Evolutionary conservation across 2,113 vertebrate genomes (phyloP).

Genomic region (Suncus etruscus): DNA sequence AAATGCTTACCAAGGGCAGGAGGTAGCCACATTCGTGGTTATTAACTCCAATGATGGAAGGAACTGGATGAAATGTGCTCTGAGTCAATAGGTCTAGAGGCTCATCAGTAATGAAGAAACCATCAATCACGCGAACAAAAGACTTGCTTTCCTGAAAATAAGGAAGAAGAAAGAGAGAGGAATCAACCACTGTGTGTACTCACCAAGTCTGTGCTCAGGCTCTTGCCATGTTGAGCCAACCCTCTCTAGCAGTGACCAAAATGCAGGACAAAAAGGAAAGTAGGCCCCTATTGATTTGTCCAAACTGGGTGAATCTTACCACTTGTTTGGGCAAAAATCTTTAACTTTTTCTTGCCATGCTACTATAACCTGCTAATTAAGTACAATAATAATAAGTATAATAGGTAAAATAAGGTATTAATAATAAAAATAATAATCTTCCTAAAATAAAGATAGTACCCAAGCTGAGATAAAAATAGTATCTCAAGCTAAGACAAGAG

Average conservation of each 20-base stretch:
- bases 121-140: conserved; percentile 86
- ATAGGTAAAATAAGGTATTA: too few relatives aligned
- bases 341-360: background rate
- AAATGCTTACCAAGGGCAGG: conserved; percentile 78
- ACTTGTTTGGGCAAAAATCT: background rate
- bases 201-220: background rate
- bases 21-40: conserved; percentile 92
- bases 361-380: background rate
- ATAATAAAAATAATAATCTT: background rate
- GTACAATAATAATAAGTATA: background rate
- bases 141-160: conserved; percentile 61
- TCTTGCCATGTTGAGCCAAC: background rate
- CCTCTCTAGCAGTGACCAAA: background rate
- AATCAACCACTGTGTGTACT: background rate
- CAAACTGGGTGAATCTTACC: background rate
- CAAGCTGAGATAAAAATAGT: background rate
- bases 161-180: conserved; percentile 13
- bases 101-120: conserved; percentile 85
- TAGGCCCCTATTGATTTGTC: background rate
- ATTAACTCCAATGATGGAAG: conserved; percentile 89
- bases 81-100: conserved; percentile 85
- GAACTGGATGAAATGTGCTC: conserved; percentile 85
- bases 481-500: background rate
- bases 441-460: background rate
- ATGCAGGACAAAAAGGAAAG: background rate